Evolutionary conservation across 2,797 vertebrate genomes (phyloP), one percentile per base, ranked within the genome.

Genomic region (Taeniopygia guttata): DNA sequence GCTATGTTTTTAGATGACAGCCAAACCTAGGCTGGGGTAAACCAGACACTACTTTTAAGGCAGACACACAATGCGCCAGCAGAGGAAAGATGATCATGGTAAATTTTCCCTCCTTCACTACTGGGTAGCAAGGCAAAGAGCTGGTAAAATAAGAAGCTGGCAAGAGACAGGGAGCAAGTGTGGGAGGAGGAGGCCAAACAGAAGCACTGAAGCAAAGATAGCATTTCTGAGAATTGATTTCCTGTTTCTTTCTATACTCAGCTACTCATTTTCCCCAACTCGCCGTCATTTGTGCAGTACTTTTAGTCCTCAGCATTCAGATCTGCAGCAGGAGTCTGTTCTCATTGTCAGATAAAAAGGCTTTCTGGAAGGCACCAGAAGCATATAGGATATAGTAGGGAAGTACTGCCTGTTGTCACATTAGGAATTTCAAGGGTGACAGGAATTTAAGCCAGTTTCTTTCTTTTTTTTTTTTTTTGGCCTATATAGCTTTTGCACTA

Each of bases 331-430:
- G 76, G 83, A 90, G 70, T 32, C 77, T 90, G 48, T 74, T 90
- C 43, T 18, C 36, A 78, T 69, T 49, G 46, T 70, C 83, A 90
- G 77, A 91, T 94, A 82, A 91, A 92, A 93, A 86, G 56, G 48
- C 25, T 76, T 83, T 92, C 81, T 94, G 82, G 87, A 94, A 94
- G 75, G 63, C 80, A 91, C 51, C 84, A 93, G 87, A 70, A 79
- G 36, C 3, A 0, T 23, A 70, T 38, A 86, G 78, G 67, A 43
- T 91, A 43, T 77, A 80, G 51, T 78, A 32, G 52, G 59, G 45
- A 75, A 84, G 81, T 59, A 38, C 78, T 88, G 67, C 85, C 91
- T 92, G 62, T 80, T 82, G 75, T 82, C 62, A 60, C 0, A 0
- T 64, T 36, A 42, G 69, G 84, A 74, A 87, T 90, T 90, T 91